Percentiles rank a stretch among this genome's conserved stretches.
Conservation (phyloP, 2,797 vertebrate genomes). For the Anas capensis region DNA sequence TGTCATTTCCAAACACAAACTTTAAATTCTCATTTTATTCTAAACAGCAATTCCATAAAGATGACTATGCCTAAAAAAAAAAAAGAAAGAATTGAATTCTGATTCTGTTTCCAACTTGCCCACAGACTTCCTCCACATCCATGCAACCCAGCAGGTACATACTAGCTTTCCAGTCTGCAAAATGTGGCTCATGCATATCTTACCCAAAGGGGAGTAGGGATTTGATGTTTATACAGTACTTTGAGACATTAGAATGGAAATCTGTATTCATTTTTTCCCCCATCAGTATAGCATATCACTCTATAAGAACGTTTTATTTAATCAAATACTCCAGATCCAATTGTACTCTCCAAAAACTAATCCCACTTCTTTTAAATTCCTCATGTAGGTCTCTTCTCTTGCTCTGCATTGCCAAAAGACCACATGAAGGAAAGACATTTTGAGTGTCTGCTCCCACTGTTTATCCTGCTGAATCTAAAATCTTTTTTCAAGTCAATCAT, state of each 20-base stretch:
- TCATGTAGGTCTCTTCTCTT: background rate
- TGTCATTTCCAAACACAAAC: slow-evolving; percentile 10
- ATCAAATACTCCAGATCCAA: slow-evolving; percentile 9
- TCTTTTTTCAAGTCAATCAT: background rate
- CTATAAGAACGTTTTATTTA: background rate
- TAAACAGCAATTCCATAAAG: background rate
- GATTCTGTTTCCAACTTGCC: background rate
- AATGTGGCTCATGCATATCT: background rate
- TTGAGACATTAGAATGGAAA: background rate
- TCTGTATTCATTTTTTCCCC: background rate
- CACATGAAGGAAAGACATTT: background rate
- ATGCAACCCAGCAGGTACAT: background rate
- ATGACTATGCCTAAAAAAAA: background rate
- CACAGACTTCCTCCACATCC: background rate
- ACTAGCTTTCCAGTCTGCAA: background rate
- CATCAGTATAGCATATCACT: background rate
- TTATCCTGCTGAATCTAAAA: background rate
- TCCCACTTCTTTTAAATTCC: background rate
- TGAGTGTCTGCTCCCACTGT: background rate
- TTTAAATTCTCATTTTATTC: background rate
- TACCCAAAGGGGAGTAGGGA: background rate
- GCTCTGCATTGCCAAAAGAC: background rate
- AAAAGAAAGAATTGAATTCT: background rate
- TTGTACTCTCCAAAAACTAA: slow-evolving; percentile 11
- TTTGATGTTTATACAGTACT: background rate